phyloP scores from a whole-genome alignment of 2,113 vertebrate genomes.

The Spilogale gracilis region DNA sequence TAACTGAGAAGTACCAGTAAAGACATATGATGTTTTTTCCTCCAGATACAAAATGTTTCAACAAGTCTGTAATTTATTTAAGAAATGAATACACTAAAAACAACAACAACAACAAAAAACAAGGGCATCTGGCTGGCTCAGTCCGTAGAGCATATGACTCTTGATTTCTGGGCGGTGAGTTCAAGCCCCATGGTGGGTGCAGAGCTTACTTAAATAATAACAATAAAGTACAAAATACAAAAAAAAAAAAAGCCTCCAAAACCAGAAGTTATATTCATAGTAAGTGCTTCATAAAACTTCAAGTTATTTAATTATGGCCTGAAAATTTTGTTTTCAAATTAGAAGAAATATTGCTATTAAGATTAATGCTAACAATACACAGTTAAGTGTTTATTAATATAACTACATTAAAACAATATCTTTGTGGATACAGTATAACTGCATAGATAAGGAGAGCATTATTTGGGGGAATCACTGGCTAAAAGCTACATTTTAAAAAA shows the following conservation, averaged over 20 bases:
- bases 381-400: constrained; percentile 19
- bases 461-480: background rate
- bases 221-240: background rate
- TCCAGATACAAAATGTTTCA: constrained; percentile 11
- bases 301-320: background rate
- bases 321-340: constrained; percentile 40
- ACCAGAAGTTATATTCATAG: background rate
- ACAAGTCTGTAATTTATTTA: constrained; percentile 27
- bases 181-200: background rate
- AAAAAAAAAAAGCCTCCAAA: background rate
- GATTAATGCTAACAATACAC: background rate
- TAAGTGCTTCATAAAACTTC: background rate
- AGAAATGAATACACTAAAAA: background rate
- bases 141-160: background rate
- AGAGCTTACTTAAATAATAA: background rate
- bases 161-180: background rate
- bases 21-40: background rate
- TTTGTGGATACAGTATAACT: constrained; percentile 36
- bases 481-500: constrained; percentile 48
- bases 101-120: background rate
- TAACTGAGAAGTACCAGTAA: constrained; percentile 37
- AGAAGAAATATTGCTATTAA: constrained; percentile 54
- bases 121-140: background rate
- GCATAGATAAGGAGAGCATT: background rate
- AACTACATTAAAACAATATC: constrained; percentile 27